Evolutionary conservation across 2,113 vertebrate genomes (phyloP).

Genomic region (Ceuthmochares aereus): DNA sequence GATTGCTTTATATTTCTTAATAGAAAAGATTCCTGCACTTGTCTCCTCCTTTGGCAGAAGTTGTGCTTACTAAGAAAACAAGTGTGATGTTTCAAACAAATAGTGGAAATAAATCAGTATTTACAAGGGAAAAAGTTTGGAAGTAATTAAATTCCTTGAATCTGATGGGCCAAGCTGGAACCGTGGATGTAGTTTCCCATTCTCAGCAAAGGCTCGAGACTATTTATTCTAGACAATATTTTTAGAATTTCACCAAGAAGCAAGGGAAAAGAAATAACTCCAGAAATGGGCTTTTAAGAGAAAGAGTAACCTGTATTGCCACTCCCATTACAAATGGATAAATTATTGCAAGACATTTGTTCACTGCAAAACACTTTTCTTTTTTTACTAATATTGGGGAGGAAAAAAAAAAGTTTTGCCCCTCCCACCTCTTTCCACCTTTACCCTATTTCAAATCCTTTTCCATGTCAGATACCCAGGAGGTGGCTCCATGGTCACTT

Average conservation of each 20-base stretch:
- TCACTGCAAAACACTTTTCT: not conserved
- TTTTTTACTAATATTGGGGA: not conserved
- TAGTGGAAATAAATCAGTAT: not conserved
- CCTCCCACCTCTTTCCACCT: not conserved
- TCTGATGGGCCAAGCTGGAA: not conserved
- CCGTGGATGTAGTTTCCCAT: not conserved
- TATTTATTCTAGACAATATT: not conserved
- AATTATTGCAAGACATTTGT: not conserved
- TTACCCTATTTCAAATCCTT: not conserved
- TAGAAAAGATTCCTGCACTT: not conserved
- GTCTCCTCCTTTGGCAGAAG: not conserved
- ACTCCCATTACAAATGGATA: not conserved
- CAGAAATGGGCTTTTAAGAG: not conserved
- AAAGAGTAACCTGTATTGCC: not conserved
- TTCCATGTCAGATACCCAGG: not conserved
- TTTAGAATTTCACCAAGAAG: not conserved
- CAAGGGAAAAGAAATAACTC: not conserved
- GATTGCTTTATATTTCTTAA: not conserved
- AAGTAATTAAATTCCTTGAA: not conserved
- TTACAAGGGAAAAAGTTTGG: not conserved
- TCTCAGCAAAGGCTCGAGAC: constrained; percentile 9
- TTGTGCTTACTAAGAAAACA: not conserved
- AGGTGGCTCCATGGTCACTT: not conserved
- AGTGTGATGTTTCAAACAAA: not conserved
- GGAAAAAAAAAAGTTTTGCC: not conserved